Evolutionary conservation across 2,113 vertebrate genomes (phyloP), one percentile per base, ranked within the genome.

Genomic region (Ancistrus triradiatus): DNA sequence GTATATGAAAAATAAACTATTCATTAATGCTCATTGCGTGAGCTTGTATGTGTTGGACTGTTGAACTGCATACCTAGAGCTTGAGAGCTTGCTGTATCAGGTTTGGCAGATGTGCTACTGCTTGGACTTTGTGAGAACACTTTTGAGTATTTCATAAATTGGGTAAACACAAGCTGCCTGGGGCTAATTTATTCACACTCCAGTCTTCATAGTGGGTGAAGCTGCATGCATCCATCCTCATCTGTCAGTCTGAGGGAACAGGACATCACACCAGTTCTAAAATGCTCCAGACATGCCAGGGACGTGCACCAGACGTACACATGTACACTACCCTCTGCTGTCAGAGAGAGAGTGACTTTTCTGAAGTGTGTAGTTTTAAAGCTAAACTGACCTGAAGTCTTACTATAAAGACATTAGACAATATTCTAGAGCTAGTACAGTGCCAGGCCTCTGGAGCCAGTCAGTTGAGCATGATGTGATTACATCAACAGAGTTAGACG

Each of bases 131-230:
- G 83, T 70, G 55, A 78, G 76, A 70, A 60, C 72, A 75, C 74
- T 83, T n/a, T 81, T 79, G 72, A 83, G 79, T 82, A 79, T 74
- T 82, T 82, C 79, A 79, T 79, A 75, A 80, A 81, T 81, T 76
- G 83, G 79, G 79, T 79, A 83, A 83, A 85, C 82, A 77, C 75
- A 77, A 74, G 72, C 76, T 78, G 80, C 83, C 72, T 69, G 79
- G 80, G 84, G 76, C 82, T 85, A 82, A 86, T 87, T 82, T 83
- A 85, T 87, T 83, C 82, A 69, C 79, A 80, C 77, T 55, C 76
- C 67, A 74, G 81, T 80, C 69, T 19, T 73, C 74, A 74, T 37
- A 78, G 78, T 83, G 80, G 73, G 81, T 67, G 44, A 76, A 80
- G 75, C 80, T 76, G 75, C 72, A 76, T 78, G 74, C 76, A 73